These are phyloP conservation scores for Drosophila peninsularis DNA, from an alignment of 2,888 invertebrate species.

Conservation along the genomic window DNA sequence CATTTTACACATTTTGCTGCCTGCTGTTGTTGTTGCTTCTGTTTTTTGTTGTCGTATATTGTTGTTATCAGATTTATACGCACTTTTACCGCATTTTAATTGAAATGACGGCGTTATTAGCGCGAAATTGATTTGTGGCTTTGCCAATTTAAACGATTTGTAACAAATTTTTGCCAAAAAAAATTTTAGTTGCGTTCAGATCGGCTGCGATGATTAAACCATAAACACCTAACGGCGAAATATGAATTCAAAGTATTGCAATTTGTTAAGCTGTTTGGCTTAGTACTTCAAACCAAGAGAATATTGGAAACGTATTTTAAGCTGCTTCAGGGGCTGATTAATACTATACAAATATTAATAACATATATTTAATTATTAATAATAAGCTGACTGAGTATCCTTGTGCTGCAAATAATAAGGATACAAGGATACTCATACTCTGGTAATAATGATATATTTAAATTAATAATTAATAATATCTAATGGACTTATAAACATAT, in stretches of 20 bases:
- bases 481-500: too few species aligned
- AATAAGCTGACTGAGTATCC: too few species aligned
- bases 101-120: slow-evolving; percentile 13
- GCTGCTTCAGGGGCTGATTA: too few species aligned
- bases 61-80: slow-evolving; percentile 14
- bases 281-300: neutral
- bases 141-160: slow-evolving; percentile 6
- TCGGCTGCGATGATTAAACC: neutral
- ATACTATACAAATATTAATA: too few species aligned
- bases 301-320: neutral
- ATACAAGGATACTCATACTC: too few species aligned
- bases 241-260: neutral
- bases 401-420: too few species aligned
- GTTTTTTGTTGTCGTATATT: slow-evolving; percentile 1
- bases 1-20: slow-evolving; percentile 7
- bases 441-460: too few species aligned
- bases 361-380: too few species aligned
- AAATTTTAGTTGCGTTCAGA: neutral
- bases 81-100: slow-evolving; percentile 25
- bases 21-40: neutral
- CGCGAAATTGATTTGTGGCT: slow-evolving; percentile 21
- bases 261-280: neutral
- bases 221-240: neutral
- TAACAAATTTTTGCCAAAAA: neutral
- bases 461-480: too few species aligned